These are phyloP conservation scores for Dilophus febrilis DNA, from an alignment of 2,888 invertebrate species.

Conservation along the genomic window DNA sequence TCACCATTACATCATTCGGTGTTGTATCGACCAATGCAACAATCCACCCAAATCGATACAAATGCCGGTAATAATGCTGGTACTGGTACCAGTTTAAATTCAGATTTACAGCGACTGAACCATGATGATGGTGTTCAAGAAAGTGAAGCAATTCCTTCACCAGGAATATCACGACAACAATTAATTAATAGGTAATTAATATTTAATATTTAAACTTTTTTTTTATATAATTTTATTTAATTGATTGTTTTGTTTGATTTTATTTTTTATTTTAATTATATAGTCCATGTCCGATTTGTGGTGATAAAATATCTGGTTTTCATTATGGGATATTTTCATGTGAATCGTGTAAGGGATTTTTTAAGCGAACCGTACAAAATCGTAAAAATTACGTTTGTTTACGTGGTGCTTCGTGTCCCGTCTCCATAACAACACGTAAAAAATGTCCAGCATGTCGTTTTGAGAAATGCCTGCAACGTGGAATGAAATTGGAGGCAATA, in stretches of 20 bases:
- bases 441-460: conserved; percentile 96
- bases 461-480: conserved; percentile 86
- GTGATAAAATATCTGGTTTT: conserved; percentile 90
- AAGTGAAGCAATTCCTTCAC: conserved; percentile 31
- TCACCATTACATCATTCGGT: conserved; percentile 34
- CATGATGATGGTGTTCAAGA: conserved; percentile 15
- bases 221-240: too few relatives aligned
- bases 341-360: conserved; percentile 96
- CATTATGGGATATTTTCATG: conserved; percentile 97
- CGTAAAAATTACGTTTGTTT: conserved; percentile 91
- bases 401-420: conserved; percentile 78
- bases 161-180: conserved; percentile 75
- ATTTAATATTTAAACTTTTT: background rate
- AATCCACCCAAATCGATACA: conserved; percentile 31
- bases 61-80: conserved; percentile 4
- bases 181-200: conserved; percentile 65
- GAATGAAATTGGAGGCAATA: conserved; percentile 96
- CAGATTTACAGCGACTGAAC: conserved; percentile 5
- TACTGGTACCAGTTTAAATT: conserved; percentile 2
- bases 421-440: conserved; percentile 82
- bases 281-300: conserved; percentile 89
- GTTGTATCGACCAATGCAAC: conserved; percentile 34
- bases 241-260: too few relatives aligned
- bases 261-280: conserved; percentile 12
- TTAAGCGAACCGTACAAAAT: conserved; percentile 96